phyloP scores from a whole-genome alignment of 1,140 invertebrate species.

The Drosophila bifasciata region DNA sequence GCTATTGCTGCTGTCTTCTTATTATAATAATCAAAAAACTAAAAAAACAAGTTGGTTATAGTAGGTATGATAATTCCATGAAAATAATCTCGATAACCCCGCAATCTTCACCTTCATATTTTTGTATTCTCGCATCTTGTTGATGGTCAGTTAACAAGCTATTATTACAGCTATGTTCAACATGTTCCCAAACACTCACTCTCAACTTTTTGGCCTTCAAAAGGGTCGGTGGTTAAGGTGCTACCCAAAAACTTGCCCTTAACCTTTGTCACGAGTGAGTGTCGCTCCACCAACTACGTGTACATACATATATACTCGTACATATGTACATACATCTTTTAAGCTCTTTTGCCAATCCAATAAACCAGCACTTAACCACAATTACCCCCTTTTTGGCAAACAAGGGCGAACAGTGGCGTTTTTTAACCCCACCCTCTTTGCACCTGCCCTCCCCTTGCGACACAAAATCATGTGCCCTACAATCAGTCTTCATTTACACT shows the following conservation, averaged over 20 bases:
- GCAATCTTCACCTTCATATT: not conserved
- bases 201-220: constrained; percentile 9
- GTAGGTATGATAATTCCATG: too few species aligned
- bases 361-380: constrained; percentile 24
- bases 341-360: constrained; percentile 50
- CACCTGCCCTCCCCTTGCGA: not conserved
- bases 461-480: constrained; percentile 59
- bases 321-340: constrained; percentile 62
- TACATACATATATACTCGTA: constrained; percentile 15
- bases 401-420: constrained; percentile 62
- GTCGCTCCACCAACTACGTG: constrained; percentile 46
- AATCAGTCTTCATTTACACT: constrained; percentile 83
- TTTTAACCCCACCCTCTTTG: constrained; percentile 53
- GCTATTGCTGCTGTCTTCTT: too few species aligned
- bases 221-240: not conserved
- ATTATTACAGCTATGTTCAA: constrained; percentile 20
- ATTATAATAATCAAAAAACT: too few species aligned
- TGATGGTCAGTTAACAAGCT: constrained; percentile 21
- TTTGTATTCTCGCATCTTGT: not conserved
- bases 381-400: constrained; percentile 60
- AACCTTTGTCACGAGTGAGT: constrained; percentile 41
- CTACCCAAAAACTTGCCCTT: constrained; percentile 42
- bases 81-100: not conserved
- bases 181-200: constrained; percentile 7
- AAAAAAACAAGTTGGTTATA: too few species aligned